Conservation (phyloP, 2,888 invertebrate genomes). For the Oscheius sp. region DNA sequence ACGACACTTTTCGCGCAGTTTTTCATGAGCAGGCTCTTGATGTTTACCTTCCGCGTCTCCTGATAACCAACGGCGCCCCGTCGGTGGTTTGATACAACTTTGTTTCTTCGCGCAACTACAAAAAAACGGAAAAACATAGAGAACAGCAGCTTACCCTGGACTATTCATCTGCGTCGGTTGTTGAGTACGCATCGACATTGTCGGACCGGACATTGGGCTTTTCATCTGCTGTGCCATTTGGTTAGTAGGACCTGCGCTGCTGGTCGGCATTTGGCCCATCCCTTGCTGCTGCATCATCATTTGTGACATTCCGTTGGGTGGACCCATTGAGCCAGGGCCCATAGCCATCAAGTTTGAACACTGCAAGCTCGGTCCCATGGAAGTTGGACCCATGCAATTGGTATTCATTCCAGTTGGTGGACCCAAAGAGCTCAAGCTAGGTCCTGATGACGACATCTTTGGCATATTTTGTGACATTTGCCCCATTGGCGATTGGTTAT, state of each 20-base stretch:
- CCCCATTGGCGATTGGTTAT: constrained; percentile 7
- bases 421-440: background rate
- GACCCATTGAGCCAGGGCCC: background rate
- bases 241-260: background rate
- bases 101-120: background rate
- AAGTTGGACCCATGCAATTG: no score
- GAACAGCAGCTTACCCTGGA: constrained; percentile 12
- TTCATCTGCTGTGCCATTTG: constrained; percentile 16
- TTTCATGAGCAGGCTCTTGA: constrained; percentile 23
- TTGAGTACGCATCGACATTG: background rate
- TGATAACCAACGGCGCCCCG: constrained; percentile 27
- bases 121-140: background rate
- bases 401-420: constrained; percentile 11
- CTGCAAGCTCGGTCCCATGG: no score
- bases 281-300: constrained; percentile 15
- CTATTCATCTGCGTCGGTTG: constrained; percentile 19
- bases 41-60: constrained; percentile 27
- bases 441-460: background rate
- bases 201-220: background rate
- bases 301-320: constrained; percentile 13
- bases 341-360: no score
- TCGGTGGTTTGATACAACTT: constrained; percentile 21
- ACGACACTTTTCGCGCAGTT: constrained; percentile 25
- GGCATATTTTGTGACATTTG: constrained; percentile 14
- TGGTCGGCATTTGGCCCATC: constrained; percentile 15